Evolutionary conservation across 2,113 vertebrate species (phyloP).

Genomic region (Eudyptes chrysolophus): DNA sequence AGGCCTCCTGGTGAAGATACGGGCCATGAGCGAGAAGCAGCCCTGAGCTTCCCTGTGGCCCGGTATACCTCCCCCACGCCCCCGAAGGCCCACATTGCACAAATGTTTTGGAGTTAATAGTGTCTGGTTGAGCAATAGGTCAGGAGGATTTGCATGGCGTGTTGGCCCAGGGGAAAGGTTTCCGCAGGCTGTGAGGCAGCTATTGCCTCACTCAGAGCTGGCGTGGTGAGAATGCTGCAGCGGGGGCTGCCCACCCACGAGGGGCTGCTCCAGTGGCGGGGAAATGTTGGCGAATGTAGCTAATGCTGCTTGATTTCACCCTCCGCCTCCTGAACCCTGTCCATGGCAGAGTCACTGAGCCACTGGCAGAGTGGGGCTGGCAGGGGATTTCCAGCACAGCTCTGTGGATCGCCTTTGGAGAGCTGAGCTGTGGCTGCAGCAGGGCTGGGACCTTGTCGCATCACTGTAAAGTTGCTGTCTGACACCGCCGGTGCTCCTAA

Average conservation of each 20-base stretch:
- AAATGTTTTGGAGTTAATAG: not conserved
- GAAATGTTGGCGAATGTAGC: not conserved
- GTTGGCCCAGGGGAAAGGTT: not conserved
- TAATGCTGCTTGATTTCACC: not conserved
- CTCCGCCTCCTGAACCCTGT: not conserved
- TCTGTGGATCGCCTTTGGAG: fast-evolving
- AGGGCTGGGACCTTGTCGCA: fast-evolving
- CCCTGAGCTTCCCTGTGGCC: not conserved
- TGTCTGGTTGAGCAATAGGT: not conserved
- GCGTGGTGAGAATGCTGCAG: not conserved
- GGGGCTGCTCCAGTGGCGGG: fast-evolving
- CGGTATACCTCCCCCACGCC: fast-evolving
- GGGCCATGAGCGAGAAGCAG: not conserved
- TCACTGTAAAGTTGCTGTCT: not conserved
- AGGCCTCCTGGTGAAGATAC: not conserved
- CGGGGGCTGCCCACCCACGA: not conserved
- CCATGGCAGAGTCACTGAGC: fast-evolving
- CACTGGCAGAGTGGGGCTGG: not conserved
- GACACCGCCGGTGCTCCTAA: fast-evolving
- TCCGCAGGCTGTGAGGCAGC: fast-evolving
- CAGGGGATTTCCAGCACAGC: not conserved
- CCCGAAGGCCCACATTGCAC: not conserved
- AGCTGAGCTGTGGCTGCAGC: too few species aligned
- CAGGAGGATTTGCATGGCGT: not conserved
- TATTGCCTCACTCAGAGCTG: not conserved